These are phyloP conservation scores for Desmophyllum pertusum DNA, from an alignment of 92 coral and sea anemone genomes.

Conservation along the genomic window DNA sequence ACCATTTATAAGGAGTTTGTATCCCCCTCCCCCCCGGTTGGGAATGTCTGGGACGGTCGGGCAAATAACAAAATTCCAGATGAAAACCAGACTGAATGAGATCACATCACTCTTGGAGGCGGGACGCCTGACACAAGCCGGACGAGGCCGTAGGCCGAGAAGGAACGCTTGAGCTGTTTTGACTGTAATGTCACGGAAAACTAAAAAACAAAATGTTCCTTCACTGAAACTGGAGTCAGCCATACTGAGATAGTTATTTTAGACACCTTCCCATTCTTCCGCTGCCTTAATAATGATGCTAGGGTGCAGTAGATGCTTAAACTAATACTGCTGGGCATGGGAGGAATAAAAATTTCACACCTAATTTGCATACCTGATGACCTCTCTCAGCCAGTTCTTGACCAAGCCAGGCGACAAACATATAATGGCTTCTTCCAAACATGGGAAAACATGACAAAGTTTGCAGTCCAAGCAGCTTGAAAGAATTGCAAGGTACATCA, in stretches of 20 bases:
- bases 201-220: background rate
- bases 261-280: no score
- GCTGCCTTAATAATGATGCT: background rate
- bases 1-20: no score
- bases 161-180: no score
- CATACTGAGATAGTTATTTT: background rate
- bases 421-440: constrained; percentile 43
- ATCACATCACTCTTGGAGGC: no score
- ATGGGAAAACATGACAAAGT: constrained; percentile 45
- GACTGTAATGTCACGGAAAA: no score
- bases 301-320: background rate
- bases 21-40: no score
- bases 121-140: no score
- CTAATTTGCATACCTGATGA: constrained; percentile 28
- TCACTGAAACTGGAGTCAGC: background rate
- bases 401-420: constrained; percentile 21
- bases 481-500: constrained; percentile 3
- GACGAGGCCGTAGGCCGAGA: no score
- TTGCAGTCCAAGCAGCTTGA: constrained; percentile 38
- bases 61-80: no score
- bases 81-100: no score
- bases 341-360: background rate
- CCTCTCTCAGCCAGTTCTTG: constrained; percentile 41
- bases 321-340: background rate
- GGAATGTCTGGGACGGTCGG: no score